Base-by-base conservation (phyloP, 2,797 vertebrate genomes). In the Gobio occitaniae region DNA sequence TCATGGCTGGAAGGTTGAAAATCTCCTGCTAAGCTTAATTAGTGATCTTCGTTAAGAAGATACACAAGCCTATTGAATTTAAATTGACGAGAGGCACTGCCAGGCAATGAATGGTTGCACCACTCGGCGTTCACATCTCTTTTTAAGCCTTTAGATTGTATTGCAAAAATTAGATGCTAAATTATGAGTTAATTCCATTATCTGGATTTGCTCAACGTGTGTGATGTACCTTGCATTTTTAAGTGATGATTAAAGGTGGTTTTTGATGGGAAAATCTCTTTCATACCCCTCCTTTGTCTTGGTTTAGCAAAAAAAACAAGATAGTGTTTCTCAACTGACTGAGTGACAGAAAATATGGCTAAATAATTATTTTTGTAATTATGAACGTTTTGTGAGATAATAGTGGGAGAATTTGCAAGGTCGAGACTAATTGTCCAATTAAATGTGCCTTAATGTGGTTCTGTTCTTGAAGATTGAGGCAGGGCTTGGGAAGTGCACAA, bases 11-110 rank as follows among this genome's bases (percentile, higher is more conserved):
- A 80, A 63, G 72, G 48, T 56, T 68, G 61, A n/a, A 68, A 56
- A 68, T 54, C 52, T 83, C 36, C 48, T 3, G 12, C 12, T 84
- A 77, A 59, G 74, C 50, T 47, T 86, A 44, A 79, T 86, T 79
- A 78, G 29, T 5, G 6, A 72, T 75, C 52, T 72, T 76, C 15
- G 32, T 69, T 56, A 77, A 9, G 63, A 76, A 66, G 71, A 66
- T 32, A 54, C 11, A 0, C 38, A 17, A 17, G 11, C 41, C 70
- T 61, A 48, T 54, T 54, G 65, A 52, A 36, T 69, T 44, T 38
- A 69, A 54, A 54, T 36, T 16, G 56, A 83, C 0, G 25, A 50
- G 10, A 15, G 3, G 17, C 52, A 29, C 25, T 74, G 56, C n/a
- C 52, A 61, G 25, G 70, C 70, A 61, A 61, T 4, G 8, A 25